A percentile compares a stretch with the other conserved stretches of the same genome.
Evolutionary conservation across 2,797 vertebrate species (phyloP).

Genomic region (Karalla daura): DNA sequence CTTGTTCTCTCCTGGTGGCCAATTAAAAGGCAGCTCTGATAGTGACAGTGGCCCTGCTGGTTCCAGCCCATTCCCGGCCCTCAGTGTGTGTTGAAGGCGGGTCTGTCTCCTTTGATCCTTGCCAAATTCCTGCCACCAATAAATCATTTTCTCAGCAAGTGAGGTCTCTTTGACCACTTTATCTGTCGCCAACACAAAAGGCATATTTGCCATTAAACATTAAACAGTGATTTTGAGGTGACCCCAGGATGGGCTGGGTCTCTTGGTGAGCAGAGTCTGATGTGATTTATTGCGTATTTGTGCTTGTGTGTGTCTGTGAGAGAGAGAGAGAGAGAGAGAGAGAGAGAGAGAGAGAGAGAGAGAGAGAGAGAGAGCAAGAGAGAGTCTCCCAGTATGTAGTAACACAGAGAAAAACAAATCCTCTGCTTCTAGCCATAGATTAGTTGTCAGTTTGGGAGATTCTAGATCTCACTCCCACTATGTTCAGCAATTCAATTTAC

Average conservation of each 20-base stretch:
- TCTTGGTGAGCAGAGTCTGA: constrained; percentile 19
- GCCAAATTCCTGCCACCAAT: constrained; percentile 70
- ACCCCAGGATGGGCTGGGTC: constrained; percentile 45
- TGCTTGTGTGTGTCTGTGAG: constrained; percentile 8
- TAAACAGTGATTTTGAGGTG: constrained; percentile 72
- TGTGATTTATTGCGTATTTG: constrained; percentile 53
- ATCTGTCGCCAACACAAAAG: constrained; percentile 68
- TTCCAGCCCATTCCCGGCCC: constrained; percentile 45
- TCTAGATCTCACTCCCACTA: not conserved
- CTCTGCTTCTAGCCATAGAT: constrained; percentile 19
- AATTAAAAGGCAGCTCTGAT: constrained; percentile 78
- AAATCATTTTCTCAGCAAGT: constrained; percentile 76
- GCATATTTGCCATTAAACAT: constrained; percentile 61
- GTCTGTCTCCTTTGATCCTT: constrained; percentile 72
- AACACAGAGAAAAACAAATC: constrained; percentile 43
- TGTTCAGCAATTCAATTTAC: not conserved
- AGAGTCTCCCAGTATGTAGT: constrained; percentile 19
- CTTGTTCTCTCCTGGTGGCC: constrained; percentile 51
- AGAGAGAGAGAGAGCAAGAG: constrained; percentile 2
- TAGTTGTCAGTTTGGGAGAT: constrained; percentile 37
- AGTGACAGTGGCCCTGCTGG: constrained; percentile 62
- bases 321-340: not conserved
- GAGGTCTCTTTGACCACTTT: constrained; percentile 72
- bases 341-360: constrained; percentile 9
- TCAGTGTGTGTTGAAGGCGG: constrained; percentile 41